Base-by-base conservation (phyloP, 2,113 vertebrate genomes). In the Syngnathus typhle region DNA sequence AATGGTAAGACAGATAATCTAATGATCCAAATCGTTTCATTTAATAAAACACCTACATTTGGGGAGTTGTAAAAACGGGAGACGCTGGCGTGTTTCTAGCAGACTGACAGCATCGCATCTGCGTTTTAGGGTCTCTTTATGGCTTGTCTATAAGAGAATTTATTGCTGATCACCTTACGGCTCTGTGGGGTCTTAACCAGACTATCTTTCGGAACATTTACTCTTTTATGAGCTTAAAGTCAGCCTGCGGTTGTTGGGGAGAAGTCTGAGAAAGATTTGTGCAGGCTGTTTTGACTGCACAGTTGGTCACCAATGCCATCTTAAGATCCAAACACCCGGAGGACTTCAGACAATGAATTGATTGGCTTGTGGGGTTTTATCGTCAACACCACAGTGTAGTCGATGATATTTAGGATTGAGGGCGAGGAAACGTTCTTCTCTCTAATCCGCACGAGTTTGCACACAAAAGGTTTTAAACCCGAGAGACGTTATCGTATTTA, bases 91-190 rank as follows among this genome's bases (percentile, higher is more conserved):
- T 16, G 39, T 44, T 27, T 27, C 15, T 60, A 23, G 16, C 18
- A 60, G 52, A 54, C 19, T 4, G 27, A 69, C 38, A 19, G 47
- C 7, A 44, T 32, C 19, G 15, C 19, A 6, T 21, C 16, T 7
- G 10, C n/a, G 46, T 38, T 46, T 65, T 11, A 43, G 36, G 52
- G 64, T 55, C 60, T 69, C 65, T 69, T 67, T 54, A 69, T 41
- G 23, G 4, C 23, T 12, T 56, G 43, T 51, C 60, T 55, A 9
- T 62, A 63, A 47, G 6, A 43, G 16, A 65, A 73, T 62, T 23
- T 70, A 65, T 67, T 60, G 78, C 67, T 36, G 51, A 81, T 79
- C 60, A 65, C 21, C 61, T 61, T 51, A 67, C 39, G 60, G 41
- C 51, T 36, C 38, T 23, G 7, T 6, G 12, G n/a, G 51, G 21